Conservation (phyloP, 2,888 invertebrate species). For the Pyrochroa serraticornis region DNA sequence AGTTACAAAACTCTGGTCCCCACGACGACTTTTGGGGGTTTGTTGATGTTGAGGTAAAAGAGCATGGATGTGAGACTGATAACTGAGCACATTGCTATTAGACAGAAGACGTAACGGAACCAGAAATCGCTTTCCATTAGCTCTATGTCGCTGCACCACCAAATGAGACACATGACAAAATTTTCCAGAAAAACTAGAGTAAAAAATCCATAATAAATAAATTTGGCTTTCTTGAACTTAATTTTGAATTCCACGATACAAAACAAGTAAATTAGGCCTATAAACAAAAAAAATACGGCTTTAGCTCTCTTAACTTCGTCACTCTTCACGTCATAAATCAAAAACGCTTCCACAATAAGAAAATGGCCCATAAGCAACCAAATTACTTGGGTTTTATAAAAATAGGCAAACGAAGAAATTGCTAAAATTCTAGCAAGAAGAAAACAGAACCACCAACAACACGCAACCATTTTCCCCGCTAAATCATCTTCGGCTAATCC, state of each 20-base stretch:
- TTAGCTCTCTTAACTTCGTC: conserved; percentile 56
- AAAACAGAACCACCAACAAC: conserved; percentile 80
- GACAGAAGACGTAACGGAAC: conserved; percentile 69
- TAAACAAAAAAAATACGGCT: conserved; percentile 68
- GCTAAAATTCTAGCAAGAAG: conserved; percentile 74
- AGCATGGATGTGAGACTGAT: conserved; percentile 67
- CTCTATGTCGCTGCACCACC: conserved; percentile 66
- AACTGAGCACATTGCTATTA: conserved; percentile 65
- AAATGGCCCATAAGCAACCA: conserved; percentile 69
- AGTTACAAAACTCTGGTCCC: conserved; percentile 18
- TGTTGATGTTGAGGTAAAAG: conserved; percentile 68
- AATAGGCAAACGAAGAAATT: conserved; percentile 71
- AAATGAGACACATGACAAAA: conserved; percentile 70
- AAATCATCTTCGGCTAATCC: conserved; percentile 79
- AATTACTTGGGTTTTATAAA: conserved; percentile 68
- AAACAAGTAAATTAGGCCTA: conserved; percentile 76
- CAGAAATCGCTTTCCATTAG: conserved; percentile 67
- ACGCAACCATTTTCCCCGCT: conserved; percentile 70
- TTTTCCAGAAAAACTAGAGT: conserved; percentile 71
- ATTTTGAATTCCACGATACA: conserved; percentile 81
- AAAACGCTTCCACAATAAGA: conserved; percentile 66
- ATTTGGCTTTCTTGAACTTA: conserved; percentile 73
- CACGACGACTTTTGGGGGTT: conserved; percentile 61
- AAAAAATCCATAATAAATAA: conserved; percentile 74
- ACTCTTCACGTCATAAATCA: conserved; percentile 68